A percentile compares a stretch with the other conserved stretches of the same genome.
These are phyloP conservation scores for Slavum lentiscoides DNA, from an alignment of 2,888 invertebrate genomes.

Conservation along the genomic window DNA sequence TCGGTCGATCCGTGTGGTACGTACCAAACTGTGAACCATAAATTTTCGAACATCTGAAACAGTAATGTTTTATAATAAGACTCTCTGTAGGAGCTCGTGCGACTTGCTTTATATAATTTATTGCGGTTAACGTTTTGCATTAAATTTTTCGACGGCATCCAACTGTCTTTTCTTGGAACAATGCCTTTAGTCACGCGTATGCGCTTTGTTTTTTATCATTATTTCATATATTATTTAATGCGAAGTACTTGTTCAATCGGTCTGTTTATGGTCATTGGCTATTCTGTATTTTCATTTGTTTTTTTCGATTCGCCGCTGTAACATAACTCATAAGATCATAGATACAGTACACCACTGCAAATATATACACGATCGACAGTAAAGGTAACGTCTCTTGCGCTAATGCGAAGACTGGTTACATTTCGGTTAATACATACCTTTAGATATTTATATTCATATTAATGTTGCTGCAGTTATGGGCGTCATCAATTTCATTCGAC, in stretches of 20 bases:
- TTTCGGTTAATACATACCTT: constrained; percentile 43
- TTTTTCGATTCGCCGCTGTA: constrained; percentile 33
- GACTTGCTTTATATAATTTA: constrained; percentile 48
- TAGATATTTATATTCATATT: constrained; percentile 28
- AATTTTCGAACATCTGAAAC: constrained; percentile 48
- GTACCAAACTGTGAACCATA: constrained; percentile 28
- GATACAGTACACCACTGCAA: constrained; percentile 4
- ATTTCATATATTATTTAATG: constrained; percentile 48
- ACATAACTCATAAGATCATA: constrained; percentile 35
- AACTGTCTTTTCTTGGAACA: constrained; percentile 52
- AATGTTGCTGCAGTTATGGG: constrained; percentile 17
- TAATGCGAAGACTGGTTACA: constrained; percentile 43
- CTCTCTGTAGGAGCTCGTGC: constrained; percentile 31
- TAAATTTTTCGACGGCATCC: constrained; percentile 52
- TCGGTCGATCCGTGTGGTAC: not conserved
- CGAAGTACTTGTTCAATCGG: constrained; percentile 49
- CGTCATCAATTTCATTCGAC: constrained; percentile 10
- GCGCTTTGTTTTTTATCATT: constrained; percentile 40
- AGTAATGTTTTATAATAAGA: constrained; percentile 47
- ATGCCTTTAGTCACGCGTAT: constrained; percentile 50
- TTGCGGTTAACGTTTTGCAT: constrained; percentile 47
- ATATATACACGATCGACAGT: constrained; percentile 1
- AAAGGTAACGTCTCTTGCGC: constrained; percentile 31
- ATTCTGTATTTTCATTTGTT: constrained; percentile 37
- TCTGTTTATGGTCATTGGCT: constrained; percentile 47